Base-by-base conservation (phyloP, 2,797 vertebrate species). In the Danio albolineatus region DNA sequence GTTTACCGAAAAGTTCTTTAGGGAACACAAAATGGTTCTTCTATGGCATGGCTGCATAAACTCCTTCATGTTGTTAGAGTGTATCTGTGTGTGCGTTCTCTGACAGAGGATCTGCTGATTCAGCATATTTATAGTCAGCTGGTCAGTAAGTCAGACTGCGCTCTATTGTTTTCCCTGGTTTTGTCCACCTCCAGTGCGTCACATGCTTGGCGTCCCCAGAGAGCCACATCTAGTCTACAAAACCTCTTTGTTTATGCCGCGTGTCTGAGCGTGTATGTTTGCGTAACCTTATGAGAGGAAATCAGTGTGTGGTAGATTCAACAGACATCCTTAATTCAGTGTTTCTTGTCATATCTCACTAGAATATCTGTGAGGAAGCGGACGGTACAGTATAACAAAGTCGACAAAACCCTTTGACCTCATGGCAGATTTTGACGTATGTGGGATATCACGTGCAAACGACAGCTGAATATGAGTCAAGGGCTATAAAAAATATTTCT, bases 211-310 rank as follows among this genome's bases (percentile, higher is more conserved):
- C 76, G 86, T 71, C 60, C 43, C 59, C 46, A 61, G 75, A 76
- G 78, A 66, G 81, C 61, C 66, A 49, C 28, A 39, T 39, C 74
- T 87, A 82, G 82, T 76, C 81, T 87, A 90, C 76, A 90, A 88
- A 76, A 61, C 21, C 79, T 72, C 43, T 78, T 65, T 72, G 65
- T 76, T 51, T 77, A 60, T 81, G 46, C 48, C 49, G 16, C 64
- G 61, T 57, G 64, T 75, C 39, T 73, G 46, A 51, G 72, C 67
- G 53, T 84, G 67, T 60, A 38, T 79, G 66, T 57, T 44, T 73
- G 53, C 72, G 71, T 78, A 69, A 61, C 76, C 78, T 62, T 82
- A 14, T 69, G 44, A 64, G 59, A 61, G 69, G 62, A 75, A 78
- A 72, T 65, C 65, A 73, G 57, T 51, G 67, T 56, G 59, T 36